These are phyloP conservation scores for Crocodylus rhombifer DNA, from an alignment of 2,797 vertebrate species.

Conservation along the genomic window DNA sequence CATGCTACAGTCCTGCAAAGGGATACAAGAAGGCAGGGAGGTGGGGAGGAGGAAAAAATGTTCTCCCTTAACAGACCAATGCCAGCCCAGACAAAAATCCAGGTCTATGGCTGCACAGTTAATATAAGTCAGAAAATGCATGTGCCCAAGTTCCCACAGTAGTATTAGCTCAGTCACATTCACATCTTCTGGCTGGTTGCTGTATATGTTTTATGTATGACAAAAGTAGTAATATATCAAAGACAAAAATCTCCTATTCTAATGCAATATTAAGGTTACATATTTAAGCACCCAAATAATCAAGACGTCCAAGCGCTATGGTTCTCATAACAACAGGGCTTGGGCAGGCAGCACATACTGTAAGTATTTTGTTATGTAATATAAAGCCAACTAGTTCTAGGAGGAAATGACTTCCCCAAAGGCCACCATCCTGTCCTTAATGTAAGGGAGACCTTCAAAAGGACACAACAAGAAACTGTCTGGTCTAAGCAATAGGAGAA, in stretches of 20 bases:
- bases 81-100: background rate
- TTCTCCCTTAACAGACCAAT: background rate
- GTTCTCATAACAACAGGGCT: background rate
- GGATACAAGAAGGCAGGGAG: background rate
- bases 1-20: background rate
- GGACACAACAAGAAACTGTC: accelerated
- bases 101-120: too few relatives aligned
- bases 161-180: accelerated
- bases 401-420: background rate
- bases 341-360: background rate
- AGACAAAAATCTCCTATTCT: background rate
- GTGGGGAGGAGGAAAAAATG: background rate
- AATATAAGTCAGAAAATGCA: background rate
- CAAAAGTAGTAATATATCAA: background rate
- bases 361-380: background rate
- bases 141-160: background rate
- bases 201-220: background rate
- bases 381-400: background rate
- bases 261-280: background rate
- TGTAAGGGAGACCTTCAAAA: background rate
- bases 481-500: background rate
- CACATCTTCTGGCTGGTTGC: background rate
- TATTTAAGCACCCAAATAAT: background rate
- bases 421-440: background rate
- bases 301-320: background rate